Evolutionary conservation across 1,140 invertebrate genomes (phyloP), one percentile per base, ranked within the genome.

Genomic region (Brachionus manjavacas): DNA sequence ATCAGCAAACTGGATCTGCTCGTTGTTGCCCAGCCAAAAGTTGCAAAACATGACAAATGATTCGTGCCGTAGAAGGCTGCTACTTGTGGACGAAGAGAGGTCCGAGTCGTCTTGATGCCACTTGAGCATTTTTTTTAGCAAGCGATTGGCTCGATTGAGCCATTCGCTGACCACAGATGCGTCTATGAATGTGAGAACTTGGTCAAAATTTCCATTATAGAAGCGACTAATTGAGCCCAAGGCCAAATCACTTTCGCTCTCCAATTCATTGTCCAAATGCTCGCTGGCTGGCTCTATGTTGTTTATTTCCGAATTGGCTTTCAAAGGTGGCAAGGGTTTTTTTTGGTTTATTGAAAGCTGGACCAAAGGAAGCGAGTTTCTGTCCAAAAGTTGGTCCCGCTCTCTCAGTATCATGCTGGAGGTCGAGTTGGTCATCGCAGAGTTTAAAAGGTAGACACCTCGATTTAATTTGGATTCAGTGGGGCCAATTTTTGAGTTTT

Each of bases 1-100:
- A 86, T 87, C 87, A 64, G 86, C 85, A 81, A 90, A 89, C 25
- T 88, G 86, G 16, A 86, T 46, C 28, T 35, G 20, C 12, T 60
- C 52, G n/a, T 64, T 39, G 52, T 81, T 12, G 7, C 79, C 86
- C 3, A 90, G 85, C 88, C 88, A 89, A 85, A 90, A 89, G 85
- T 89, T 88, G 84, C 88, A 87, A 87, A 90, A 89, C 39, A 87
- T 85, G 41, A 89, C 87, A 87, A 88, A 90, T 78, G 52, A 43
- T 23, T 81, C 79, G 23, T 76, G 46, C 14, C 23, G 3, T 4
- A 76, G 9, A 3, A 49, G 25, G 23, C 25, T 49, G 11, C 2
- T 76, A 2, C 41, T 35, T 11, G 46, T 20, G 7, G 4, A 12
- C 9, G 20, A 20, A 64, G 7, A 64, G 0, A 68, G 14, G 1